Percentiles rank a stretch among this genome's conserved stretches.
Evolutionary conservation across 1,140 invertebrate species (phyloP).

Genomic region (Pomacea maculata): DNA sequence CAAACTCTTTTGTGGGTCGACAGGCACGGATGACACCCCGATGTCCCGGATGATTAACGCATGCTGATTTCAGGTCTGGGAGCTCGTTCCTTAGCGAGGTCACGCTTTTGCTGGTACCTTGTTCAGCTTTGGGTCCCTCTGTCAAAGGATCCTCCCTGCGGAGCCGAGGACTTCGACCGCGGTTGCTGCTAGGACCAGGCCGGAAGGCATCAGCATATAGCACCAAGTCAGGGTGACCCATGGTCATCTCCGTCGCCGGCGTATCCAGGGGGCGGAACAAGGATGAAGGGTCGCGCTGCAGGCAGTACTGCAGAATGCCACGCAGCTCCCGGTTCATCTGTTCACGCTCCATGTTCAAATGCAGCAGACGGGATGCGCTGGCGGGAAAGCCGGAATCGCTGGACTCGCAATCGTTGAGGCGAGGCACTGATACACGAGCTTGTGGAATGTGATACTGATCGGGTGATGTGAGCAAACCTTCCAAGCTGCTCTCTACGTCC

Average conservation of each 20-base stretch:
- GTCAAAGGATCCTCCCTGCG: background rate
- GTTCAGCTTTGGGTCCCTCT: background rate
- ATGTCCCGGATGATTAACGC: background rate
- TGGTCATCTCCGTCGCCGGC: background rate
- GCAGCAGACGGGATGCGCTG: background rate
- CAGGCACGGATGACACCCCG: background rate
- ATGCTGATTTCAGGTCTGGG: background rate
- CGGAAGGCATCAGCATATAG: slow-evolving; percentile 7
- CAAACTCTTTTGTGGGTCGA: background rate
- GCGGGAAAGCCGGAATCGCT: background rate
- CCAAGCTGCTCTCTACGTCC: slow-evolving; percentile 5
- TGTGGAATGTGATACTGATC: background rate
- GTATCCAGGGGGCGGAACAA: background rate
- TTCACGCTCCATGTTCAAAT: background rate
- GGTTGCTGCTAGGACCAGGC: background rate
- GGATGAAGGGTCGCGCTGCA: background rate
- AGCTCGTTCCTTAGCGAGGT: background rate
- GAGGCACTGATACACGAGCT: no score
- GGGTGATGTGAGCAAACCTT: background rate
- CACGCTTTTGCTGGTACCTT: slow-evolving; percentile 4
- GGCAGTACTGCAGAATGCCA: background rate
- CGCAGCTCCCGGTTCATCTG: background rate
- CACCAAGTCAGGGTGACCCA: slow-evolving; percentile 14
- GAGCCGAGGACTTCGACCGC: background rate
- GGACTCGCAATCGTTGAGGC: no score